Percentiles rank a stretch among this genome's conserved stretches.
Conservation (phyloP, 2,113 vertebrate species). For the Mobula hypostoma region DNA sequence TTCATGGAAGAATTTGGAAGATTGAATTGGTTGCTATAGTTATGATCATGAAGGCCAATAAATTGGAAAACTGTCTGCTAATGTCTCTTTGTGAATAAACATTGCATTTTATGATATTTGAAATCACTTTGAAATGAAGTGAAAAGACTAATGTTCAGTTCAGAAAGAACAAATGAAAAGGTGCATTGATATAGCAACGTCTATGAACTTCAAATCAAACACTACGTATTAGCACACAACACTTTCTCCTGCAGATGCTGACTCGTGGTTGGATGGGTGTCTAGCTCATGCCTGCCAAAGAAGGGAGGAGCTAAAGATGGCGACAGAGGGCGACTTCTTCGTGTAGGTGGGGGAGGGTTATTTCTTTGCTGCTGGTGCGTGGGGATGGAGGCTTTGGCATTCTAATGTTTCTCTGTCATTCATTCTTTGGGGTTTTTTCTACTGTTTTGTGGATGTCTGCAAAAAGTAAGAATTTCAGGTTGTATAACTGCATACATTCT, state of each 20-base stretch:
- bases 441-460: too few species aligned
- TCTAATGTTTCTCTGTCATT: too few species aligned
- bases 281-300: neutral
- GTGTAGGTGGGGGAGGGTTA: too few species aligned
- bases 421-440: too few species aligned
- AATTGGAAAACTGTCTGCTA: neutral
- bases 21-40: constrained; percentile 10
- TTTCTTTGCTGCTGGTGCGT: too few species aligned
- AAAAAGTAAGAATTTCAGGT: too few species aligned
- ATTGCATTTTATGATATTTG: neutral
- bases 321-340: too few species aligned
- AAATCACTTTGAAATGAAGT: neutral
- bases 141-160: neutral
- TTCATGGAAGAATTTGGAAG: neutral
- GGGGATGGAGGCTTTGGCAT: too few species aligned
- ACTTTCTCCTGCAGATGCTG: neutral
- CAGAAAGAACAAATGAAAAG: neutral
- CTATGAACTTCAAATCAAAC: too few species aligned
- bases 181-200: neutral
- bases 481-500: too few species aligned
- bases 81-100: neutral
- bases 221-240: neutral
- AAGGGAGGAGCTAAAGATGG: too few species aligned
- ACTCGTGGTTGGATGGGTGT: neutral
- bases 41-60: constrained; percentile 15